Evolutionary conservation across 2,113 vertebrate genomes (phyloP).

Genomic region (Dicrurus megarhynchus): DNA sequence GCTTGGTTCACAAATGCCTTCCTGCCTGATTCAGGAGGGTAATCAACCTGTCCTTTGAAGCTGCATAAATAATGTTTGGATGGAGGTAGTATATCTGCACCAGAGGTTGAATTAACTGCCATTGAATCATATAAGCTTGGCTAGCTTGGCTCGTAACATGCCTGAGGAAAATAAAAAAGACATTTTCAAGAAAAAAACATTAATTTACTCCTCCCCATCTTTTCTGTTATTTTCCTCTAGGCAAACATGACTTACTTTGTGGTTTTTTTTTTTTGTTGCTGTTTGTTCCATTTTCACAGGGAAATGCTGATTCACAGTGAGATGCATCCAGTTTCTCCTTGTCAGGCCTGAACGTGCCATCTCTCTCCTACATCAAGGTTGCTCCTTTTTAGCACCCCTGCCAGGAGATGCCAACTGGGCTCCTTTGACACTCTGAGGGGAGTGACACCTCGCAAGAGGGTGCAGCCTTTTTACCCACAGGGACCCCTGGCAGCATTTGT

Average conservation of each 20-base stretch:
- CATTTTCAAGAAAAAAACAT: constrained; percentile 16
- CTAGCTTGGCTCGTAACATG: constrained; percentile 29
- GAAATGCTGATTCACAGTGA: neutral
- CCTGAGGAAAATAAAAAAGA: constrained; percentile 50
- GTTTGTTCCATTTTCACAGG: neutral
- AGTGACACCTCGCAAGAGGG: neutral
- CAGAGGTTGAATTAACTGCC: constrained; percentile 59
- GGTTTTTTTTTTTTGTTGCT: neutral
- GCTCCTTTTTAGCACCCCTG: neutral
- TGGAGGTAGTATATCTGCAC: constrained; percentile 56
- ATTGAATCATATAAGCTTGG: constrained; percentile 28
- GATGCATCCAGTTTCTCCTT: neutral
- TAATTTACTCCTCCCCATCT: neutral
- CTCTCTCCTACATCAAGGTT: neutral
- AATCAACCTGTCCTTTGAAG: constrained; percentile 62
- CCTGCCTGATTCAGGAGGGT: constrained; percentile 54
- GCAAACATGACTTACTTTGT: neutral
- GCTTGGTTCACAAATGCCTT: neutral
- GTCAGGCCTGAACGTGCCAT: neutral
- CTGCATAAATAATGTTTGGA: constrained; percentile 56
- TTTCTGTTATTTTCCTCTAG: constrained; percentile 19
- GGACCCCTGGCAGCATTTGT: fast-evolving
- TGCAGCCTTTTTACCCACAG: neutral
- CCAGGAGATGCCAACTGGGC: neutral
- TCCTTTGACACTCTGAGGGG: neutral